A percentile compares a stretch with the other conserved stretches of the same genome.
Evolutionary conservation across 2,888 invertebrate species (phyloP).

Genomic region (Spodoptera littoralis): DNA sequence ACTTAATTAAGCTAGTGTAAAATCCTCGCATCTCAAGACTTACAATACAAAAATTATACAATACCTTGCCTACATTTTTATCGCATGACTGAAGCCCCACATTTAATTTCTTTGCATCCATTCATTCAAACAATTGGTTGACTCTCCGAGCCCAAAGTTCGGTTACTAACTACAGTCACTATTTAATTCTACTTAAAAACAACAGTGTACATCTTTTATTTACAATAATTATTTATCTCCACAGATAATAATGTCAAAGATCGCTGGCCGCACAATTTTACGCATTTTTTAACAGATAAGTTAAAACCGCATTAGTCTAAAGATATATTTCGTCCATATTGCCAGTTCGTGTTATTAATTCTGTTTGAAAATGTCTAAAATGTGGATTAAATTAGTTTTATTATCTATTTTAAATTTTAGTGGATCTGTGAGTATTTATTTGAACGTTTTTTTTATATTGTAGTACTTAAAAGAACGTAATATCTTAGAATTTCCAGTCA

Average conservation of each 20-base stretch:
- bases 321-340: slow-evolving; percentile 12
- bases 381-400: slow-evolving; percentile 71
- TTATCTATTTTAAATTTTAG: slow-evolving; percentile 66
- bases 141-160: too few species aligned
- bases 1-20: too few species aligned
- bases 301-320: slow-evolving; percentile 40
- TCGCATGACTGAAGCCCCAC: too few species aligned
- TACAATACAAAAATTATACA: too few species aligned
- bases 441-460: too few species aligned
- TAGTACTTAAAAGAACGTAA: too few species aligned
- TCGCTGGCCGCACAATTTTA: slow-evolving; percentile 41
- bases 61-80: too few species aligned
- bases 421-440: slow-evolving; percentile 67
- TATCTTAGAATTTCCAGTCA: too few species aligned
- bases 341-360: slow-evolving; percentile 14
- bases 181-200: slow-evolving; percentile 12
- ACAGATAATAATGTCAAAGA: slow-evolving; percentile 56
- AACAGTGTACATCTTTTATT: slow-evolving; percentile 11
- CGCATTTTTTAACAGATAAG: slow-evolving; percentile 26
- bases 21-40: too few species aligned
- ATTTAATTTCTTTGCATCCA: too few species aligned
- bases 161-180: too few species aligned
- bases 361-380: slow-evolving; percentile 51
- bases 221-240: slow-evolving; percentile 38
- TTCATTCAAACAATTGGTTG: too few species aligned